Percentiles rank a stretch among this genome's conserved stretches.
Evolutionary conservation across 92 coral and sea anemone genomes (phyloP).

Genomic region (Epizoanthus stellaris): DNA sequence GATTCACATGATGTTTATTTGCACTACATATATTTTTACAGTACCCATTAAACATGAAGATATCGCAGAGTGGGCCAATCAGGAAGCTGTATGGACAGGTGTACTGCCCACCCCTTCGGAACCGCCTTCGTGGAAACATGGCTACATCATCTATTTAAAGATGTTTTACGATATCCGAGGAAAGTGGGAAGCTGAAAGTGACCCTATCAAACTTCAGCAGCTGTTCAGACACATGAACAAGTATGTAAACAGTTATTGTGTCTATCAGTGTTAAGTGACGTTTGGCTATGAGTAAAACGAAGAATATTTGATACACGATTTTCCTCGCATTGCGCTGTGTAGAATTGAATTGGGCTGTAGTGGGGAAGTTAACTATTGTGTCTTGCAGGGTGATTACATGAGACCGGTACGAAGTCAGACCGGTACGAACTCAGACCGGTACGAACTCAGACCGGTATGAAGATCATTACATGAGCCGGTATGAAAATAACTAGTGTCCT

Average conservation of each 20-base stretch:
- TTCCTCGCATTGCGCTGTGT: background rate
- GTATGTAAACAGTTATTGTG: background rate
- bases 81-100: conserved; percentile 23
- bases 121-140: conserved; percentile 28
- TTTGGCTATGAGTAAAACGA: background rate
- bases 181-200: conserved; percentile 27
- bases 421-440: too few species aligned
- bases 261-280: background rate
- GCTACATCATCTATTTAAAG: conserved; percentile 25
- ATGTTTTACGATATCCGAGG: background rate
- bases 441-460: too few species aligned
- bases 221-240: conserved; percentile 35
- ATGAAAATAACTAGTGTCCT: too few species aligned
- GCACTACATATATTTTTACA: background rate
- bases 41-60: conserved; percentile 16
- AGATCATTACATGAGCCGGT: too few species aligned
- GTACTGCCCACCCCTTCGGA: background rate
- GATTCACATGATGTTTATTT: too few species aligned
- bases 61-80: conserved; percentile 26
- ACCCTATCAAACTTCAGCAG: conserved; percentile 8
- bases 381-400: too few species aligned
- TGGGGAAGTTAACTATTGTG: too few species aligned
- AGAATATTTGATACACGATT: background rate
- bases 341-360: too few species aligned
- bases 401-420: too few species aligned